A percentile compares a stretch with the other conserved stretches of the same genome.
phyloP scores from a whole-genome alignment of 1,140 invertebrate genomes.

The Trinorchestia longiramus region DNA sequence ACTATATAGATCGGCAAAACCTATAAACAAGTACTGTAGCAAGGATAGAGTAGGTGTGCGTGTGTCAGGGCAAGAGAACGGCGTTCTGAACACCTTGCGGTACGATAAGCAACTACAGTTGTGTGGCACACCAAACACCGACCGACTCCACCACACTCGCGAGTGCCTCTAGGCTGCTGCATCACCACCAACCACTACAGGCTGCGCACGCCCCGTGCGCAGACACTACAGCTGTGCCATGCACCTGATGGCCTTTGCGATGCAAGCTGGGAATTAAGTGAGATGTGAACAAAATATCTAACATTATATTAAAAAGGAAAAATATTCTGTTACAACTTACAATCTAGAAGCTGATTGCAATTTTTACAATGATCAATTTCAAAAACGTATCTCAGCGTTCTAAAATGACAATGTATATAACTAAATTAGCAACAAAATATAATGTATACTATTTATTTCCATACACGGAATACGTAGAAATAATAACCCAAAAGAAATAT shows the following conservation, averaged over 20 bases:
- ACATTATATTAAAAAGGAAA: background rate
- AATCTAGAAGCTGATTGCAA: background rate
- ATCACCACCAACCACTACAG: conserved; percentile 29
- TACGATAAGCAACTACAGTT: background rate
- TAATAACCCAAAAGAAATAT: no score
- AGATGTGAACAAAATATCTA: background rate
- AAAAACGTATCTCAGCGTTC: background rate
- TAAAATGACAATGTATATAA: background rate
- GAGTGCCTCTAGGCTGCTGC: background rate
- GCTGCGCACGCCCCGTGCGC: background rate
- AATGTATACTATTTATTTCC: background rate
- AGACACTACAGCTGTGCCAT: background rate
- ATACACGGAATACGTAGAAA: no score
- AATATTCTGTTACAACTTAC: background rate
- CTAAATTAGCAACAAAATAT: background rate
- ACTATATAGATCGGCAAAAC: background rate
- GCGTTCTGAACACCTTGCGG: background rate
- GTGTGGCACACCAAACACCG: conserved; percentile 32
- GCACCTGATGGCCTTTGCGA: background rate
- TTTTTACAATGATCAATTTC: background rate
- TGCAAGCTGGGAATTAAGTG: background rate
- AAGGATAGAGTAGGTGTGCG: background rate
- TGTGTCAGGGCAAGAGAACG: background rate
- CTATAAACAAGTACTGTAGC: background rate
- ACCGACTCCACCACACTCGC: background rate